Conservation (phyloP, 2,888 invertebrate species). For the Acleris holmiana region DNA sequence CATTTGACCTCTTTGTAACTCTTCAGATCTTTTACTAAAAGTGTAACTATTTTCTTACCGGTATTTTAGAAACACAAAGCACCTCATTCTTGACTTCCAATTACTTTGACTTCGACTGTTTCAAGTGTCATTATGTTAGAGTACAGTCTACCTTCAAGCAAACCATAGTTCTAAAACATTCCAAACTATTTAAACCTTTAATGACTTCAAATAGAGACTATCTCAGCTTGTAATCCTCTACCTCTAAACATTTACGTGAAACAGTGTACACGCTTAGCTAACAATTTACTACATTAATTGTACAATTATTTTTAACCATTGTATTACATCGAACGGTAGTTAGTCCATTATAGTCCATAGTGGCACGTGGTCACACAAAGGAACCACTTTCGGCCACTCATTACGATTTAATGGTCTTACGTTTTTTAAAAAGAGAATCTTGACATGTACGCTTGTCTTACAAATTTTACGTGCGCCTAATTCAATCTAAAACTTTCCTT, state of each 20-base stretch:
- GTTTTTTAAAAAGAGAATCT: slow-evolving; percentile 65
- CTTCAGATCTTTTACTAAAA: slow-evolving; percentile 4
- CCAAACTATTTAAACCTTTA: slow-evolving; percentile 10
- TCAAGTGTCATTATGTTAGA: slow-evolving; percentile 69
- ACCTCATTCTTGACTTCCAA: slow-evolving; percentile 66
- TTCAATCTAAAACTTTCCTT: slow-evolving; percentile 44
- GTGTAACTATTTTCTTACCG: slow-evolving; percentile 11
- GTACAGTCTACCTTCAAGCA: slow-evolving; percentile 20
- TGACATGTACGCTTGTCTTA: slow-evolving; percentile 64
- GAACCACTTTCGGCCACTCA: slow-evolving; percentile 78
- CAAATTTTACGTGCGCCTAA: slow-evolving; percentile 39
- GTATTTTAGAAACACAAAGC: slow-evolving; percentile 48
- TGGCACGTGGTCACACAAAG: slow-evolving; percentile 79
- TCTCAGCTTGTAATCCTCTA: not conserved
- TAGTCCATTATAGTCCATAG: slow-evolving; percentile 68
- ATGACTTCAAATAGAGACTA: slow-evolving; percentile 1
- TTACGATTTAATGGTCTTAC: slow-evolving; percentile 81
- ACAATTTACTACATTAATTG: slow-evolving; percentile 73
- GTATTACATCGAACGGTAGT: slow-evolving; percentile 78
- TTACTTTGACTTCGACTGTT: slow-evolving; percentile 61
- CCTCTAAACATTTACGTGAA: slow-evolving; percentile 32
- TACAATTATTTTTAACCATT: slow-evolving; percentile 80
- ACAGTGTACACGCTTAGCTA: slow-evolving; percentile 48
- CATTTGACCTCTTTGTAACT: slow-evolving; percentile 4
- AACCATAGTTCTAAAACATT: slow-evolving; percentile 13